Percentiles rank a stretch among this genome's conserved stretches.
phyloP scores from a whole-genome alignment of 2,113 vertebrate genomes.

The Hypanus sabinus region DNA sequence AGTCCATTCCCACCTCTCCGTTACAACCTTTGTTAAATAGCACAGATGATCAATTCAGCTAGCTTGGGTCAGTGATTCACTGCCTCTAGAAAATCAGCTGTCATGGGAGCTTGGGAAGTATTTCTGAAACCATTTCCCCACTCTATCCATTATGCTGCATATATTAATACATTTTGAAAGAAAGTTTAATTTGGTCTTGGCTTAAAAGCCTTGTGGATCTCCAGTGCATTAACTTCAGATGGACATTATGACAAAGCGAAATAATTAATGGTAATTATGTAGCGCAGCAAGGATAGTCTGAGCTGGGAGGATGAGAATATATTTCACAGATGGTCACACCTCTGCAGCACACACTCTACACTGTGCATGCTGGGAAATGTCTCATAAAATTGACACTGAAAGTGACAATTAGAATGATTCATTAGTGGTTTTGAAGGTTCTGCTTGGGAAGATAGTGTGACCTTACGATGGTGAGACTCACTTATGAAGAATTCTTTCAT shows the following conservation, averaged over 20 bases:
- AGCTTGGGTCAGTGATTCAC: not conserved
- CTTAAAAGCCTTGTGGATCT: not conserved
- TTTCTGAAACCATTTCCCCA: not conserved
- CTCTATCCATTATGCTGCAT: not conserved
- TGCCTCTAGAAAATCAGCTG: not conserved
- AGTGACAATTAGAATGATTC: not conserved
- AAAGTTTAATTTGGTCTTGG: not conserved
- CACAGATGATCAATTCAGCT: not conserved
- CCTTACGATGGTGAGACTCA: conserved; percentile 11
- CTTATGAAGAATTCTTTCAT: not conserved
- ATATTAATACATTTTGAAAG: not conserved
- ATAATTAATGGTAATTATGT: conserved; percentile 31
- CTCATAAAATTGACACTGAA: conserved; percentile 20
- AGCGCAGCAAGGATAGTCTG: not conserved
- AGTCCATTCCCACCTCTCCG: not conserved
- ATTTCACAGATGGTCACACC: conserved; percentile 37
- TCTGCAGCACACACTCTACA: not conserved
- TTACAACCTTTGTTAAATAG: not conserved
- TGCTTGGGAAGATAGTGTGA: not conserved
- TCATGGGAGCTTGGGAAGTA: not conserved
- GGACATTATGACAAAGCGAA: not conserved
- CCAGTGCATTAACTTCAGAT: conserved; percentile 22
- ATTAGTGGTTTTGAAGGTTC: not conserved
- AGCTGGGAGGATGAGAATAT: conserved; percentile 26
- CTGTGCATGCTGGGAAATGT: not conserved